Conservation (phyloP, 2,888 invertebrate genomes). For the Fabriciana adippe region DNA sequence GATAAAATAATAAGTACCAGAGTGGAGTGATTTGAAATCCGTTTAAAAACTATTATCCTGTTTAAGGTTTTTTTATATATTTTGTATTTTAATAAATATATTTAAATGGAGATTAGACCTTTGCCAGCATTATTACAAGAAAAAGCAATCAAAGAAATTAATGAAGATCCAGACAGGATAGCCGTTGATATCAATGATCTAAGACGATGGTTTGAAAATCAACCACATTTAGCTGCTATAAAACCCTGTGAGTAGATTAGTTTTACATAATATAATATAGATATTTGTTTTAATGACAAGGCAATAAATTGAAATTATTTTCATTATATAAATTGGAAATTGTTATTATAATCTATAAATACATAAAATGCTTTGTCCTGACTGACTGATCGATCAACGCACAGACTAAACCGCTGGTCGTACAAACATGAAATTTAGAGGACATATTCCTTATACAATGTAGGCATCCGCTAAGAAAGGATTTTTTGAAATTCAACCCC, state of each 20-base stretch:
- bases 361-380: too few relatives aligned
- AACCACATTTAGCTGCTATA: slow-evolving; percentile 70
- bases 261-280: background rate
- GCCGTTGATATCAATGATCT: slow-evolving; percentile 62
- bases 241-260: slow-evolving; percentile 60
- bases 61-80: background rate
- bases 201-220: slow-evolving; percentile 73
- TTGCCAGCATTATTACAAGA: slow-evolving; percentile 60
- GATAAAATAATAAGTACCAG: too few relatives aligned
- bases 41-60: background rate
- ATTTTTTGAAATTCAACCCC: too few relatives aligned
- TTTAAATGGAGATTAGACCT: slow-evolving; percentile 43
- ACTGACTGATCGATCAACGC: too few relatives aligned
- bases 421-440: too few relatives aligned
- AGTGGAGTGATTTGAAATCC: background rate
- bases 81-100: background rate
- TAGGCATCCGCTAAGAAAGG: too few relatives aligned
- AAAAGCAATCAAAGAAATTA: slow-evolving; percentile 70
- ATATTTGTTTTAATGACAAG: background rate
- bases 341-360: too few relatives aligned
- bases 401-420: too few relatives aligned
- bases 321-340: background rate
- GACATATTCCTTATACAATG: too few relatives aligned
- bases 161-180: slow-evolving; percentile 67
- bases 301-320: background rate